Conservation (phyloP, 1,140 invertebrate species). For the Platorchestia sp. region DNA sequence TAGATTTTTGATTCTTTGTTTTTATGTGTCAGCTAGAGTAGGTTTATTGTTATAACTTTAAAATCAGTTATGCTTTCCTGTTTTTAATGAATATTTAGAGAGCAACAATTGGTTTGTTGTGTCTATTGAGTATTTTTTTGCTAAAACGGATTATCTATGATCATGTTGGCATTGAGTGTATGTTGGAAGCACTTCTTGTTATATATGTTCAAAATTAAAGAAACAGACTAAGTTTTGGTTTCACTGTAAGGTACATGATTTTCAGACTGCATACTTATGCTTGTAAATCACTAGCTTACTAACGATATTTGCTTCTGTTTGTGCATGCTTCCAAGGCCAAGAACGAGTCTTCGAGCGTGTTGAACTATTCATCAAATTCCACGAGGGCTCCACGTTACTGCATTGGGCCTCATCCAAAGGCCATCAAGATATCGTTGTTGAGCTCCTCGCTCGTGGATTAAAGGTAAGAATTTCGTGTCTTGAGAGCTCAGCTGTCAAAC, state of each 20-base stretch:
- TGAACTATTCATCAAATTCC: conserved; percentile 65
- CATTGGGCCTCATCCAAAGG: conserved; percentile 63
- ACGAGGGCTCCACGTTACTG: conserved; percentile 64
- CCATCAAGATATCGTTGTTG: conserved; percentile 66
- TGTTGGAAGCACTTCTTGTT: background rate
- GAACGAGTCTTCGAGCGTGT: conserved; percentile 64
- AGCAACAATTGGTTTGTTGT: too few relatives aligned
- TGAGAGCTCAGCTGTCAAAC: background rate
- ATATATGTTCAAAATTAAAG: background rate
- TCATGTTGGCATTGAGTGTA: too few relatives aligned
- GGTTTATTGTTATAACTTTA: too few relatives aligned
- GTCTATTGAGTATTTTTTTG: too few relatives aligned
- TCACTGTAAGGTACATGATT: background rate
- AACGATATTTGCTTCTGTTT: background rate
- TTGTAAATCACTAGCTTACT: background rate
- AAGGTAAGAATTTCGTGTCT: conserved; percentile 36
- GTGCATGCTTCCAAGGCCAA: conserved; percentile 59
- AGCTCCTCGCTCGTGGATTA: conserved; percentile 63
- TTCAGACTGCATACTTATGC: background rate
- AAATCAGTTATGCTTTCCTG: too few relatives aligned
- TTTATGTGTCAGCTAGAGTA: too few relatives aligned
- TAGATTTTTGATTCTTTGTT: too few relatives aligned
- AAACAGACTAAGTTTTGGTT: background rate
- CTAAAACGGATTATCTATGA: too few relatives aligned
- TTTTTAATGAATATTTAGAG: too few relatives aligned